Percentiles rank a stretch among this genome's conserved stretches.
Evolutionary conservation across 2,113 vertebrate genomes (phyloP).

Genomic region (Triplophysa tibetana): DNA sequence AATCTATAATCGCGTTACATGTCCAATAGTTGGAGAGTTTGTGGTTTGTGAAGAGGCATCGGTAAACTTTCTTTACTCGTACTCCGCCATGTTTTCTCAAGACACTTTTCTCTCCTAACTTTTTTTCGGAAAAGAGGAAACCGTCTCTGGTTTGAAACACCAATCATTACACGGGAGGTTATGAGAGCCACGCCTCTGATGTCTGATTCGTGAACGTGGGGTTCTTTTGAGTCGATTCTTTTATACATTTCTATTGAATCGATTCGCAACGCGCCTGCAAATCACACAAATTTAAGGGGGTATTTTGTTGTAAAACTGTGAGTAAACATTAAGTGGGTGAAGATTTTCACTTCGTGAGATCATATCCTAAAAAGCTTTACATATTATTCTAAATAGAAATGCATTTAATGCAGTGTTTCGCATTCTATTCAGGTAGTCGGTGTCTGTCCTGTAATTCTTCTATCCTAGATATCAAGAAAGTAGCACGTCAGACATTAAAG

Average conservation of each 20-base stretch:
- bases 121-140: not conserved
- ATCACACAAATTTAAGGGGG: not conserved
- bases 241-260: not conserved
- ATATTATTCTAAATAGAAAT: no score
- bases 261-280: not conserved
- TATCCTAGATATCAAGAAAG: not conserved
- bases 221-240: not conserved
- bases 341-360: no score
- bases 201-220: not conserved
- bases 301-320: not conserved
- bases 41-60: constrained; percentile 1
- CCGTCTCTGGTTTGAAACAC: constrained; percentile 12
- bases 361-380: no score
- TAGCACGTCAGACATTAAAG: not conserved
- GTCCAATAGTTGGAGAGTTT: not conserved
- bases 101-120: constrained; percentile 24
- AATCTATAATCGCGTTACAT: not conserved
- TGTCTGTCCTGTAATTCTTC: not conserved
- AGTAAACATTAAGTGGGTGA: no score
- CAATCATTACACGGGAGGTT: constrained; percentile 21
- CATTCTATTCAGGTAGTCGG: no score
- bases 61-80: not conserved
- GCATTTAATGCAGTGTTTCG: no score
- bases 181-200: constrained; percentile 20
- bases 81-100: constrained; percentile 52